Base-by-base conservation (phyloP, 2,113 vertebrate genomes). In the Salvator merianae region DNA sequence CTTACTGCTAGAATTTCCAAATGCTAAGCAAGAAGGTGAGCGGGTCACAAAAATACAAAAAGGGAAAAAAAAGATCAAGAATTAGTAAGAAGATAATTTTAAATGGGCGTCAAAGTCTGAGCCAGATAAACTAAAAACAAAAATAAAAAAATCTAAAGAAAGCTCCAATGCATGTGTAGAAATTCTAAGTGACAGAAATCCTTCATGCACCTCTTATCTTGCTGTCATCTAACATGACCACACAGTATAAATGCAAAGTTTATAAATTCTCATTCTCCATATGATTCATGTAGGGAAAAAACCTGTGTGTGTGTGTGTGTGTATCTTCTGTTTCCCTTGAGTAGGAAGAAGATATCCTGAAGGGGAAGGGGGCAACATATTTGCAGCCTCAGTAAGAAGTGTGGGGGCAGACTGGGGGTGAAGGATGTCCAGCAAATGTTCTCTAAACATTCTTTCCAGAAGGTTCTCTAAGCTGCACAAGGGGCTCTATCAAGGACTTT, bases 1-100 rank as follows among this genome's bases (percentile, higher is more conserved):
- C 98, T 99, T 99, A 99, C 98, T 99, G 99, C 99, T 97, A 99
- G 98, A 97, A 97, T 97, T 97, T 99, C 98, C 99, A 99, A 99
- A 98, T 99, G 98, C 99, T 99, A 99, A 99, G 98, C 98, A 99
- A 99, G 97, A 98, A 96, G 97, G 96, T 97, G 97, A 97, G 97
- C 97, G 93, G 97, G 97, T 98, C 98, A 98, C 96, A 97, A 97
- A 96, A 97, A 96, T 90, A 97, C 94, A 95, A 84, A 96, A 95
- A 94, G 96, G 97, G 98, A 94, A 98, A 96, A 96, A 94, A 96
- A 94, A 99, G 97, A 99, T 92, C 95, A 96, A 99, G 96, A 98
- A 98, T 99, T 99, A 99, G 98, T 97, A 91, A 96, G 96, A 96
- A 94, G 93, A 96, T 95, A 93, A 97, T 94, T 93, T 93, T 94